These are phyloP conservation scores for Platichthys flesus DNA, from an alignment of 2,113 vertebrate genomes.

Conservation along the genomic window DNA sequence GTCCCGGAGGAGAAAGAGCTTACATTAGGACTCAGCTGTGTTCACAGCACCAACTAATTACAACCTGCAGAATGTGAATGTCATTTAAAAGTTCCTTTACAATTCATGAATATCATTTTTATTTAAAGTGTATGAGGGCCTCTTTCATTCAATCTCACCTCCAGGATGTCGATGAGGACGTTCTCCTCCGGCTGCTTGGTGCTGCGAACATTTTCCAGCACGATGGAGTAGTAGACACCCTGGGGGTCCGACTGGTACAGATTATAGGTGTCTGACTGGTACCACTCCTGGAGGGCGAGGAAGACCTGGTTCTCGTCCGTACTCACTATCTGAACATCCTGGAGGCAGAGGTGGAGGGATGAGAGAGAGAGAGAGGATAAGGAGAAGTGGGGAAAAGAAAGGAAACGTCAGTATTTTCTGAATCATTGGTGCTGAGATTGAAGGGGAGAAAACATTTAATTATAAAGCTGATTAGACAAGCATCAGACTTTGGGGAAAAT, in stretches of 20 bases:
- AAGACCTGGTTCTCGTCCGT: conserved; percentile 96
- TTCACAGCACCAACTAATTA: background rate
- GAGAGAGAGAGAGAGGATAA: background rate
- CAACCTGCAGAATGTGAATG: background rate
- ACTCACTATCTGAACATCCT: conserved; percentile 96
- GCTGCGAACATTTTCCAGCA: conserved; percentile 93
- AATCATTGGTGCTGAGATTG: background rate
- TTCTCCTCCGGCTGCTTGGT: conserved; percentile 93
- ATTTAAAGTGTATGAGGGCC: background rate
- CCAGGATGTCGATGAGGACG: conserved; percentile 92
- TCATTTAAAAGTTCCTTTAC: background rate
- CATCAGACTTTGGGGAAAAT: background rate
- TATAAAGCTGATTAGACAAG: background rate
- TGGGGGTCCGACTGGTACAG: conserved; percentile 94
- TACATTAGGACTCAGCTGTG: background rate
- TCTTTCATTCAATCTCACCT: conserved; percentile 80
- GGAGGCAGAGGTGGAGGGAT: background rate
- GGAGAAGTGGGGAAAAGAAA: background rate
- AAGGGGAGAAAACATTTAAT: background rate
- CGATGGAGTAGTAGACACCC: conserved; percentile 89
- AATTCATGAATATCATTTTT: background rate
- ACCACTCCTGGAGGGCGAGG: conserved; percentile 95
- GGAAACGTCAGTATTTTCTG: background rate
- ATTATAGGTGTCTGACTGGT: conserved; percentile 95
- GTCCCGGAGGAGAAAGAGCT: background rate